These are phyloP conservation scores for Hippocampus guttulatus DNA, from an alignment of 2,113 vertebrate species.

Conservation along the genomic window DNA sequence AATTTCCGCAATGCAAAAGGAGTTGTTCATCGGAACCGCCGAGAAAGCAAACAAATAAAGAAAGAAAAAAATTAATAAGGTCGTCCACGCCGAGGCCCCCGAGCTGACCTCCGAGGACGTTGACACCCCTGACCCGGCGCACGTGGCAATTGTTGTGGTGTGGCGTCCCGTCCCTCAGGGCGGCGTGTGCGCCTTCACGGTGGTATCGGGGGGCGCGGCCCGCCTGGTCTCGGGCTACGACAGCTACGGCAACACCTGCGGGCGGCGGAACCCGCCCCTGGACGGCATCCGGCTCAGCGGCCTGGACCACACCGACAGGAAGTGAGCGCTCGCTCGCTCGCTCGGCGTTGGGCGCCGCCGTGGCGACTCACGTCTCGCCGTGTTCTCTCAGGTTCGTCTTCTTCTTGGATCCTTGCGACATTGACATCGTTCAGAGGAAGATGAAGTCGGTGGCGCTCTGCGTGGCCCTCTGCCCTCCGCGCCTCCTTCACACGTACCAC, in stretches of 20 bases:
- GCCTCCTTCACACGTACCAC: slow-evolving; percentile 81
- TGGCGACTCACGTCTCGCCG: not conserved
- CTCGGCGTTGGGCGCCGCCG: not conserved
- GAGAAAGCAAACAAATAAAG: too few relatives aligned
- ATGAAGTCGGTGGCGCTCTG: slow-evolving; percentile 92
- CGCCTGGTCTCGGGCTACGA: slow-evolving; percentile 92
- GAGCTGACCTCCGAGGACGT: too few relatives aligned
- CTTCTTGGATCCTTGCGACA: slow-evolving; percentile 95
- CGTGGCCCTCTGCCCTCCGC: slow-evolving; percentile 84
- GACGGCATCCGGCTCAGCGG: slow-evolving; percentile 86
- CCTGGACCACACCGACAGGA: slow-evolving; percentile 87
- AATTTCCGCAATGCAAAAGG: too few relatives aligned
- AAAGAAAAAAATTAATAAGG: too few relatives aligned
- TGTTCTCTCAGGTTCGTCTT: slow-evolving; percentile 83
- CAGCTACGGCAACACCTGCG: slow-evolving; percentile 97
- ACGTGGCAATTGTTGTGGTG: not conserved
- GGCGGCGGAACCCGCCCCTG: slow-evolving; percentile 84
- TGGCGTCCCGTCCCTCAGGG: slow-evolving; percentile 70
- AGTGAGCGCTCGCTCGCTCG: slow-evolving; percentile 74
- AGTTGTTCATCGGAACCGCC: too few relatives aligned
- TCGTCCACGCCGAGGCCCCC: too few relatives aligned
- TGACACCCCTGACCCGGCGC: not conserved
- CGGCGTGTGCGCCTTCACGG: slow-evolving; percentile 92
- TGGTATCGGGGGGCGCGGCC: slow-evolving; percentile 89
- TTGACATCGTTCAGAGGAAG: slow-evolving; percentile 87